Percentiles rank a stretch among this genome's conserved stretches.
These are phyloP conservation scores for Gobionotothen gibberifrons DNA, from an alignment of 2,797 vertebrate genomes.

Conservation along the genomic window DNA sequence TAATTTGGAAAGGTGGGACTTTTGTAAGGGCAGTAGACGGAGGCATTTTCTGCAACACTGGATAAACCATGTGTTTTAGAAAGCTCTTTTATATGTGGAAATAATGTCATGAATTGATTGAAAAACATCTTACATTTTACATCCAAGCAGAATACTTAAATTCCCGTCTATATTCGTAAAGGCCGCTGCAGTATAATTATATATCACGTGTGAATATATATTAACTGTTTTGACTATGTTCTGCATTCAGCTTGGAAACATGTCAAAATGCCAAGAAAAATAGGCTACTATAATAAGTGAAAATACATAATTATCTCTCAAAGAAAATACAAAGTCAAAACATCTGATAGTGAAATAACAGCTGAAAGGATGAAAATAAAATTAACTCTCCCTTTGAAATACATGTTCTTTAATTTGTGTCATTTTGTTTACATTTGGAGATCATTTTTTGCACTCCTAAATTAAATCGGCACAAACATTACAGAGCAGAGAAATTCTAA, in stretches of 20 bases:
- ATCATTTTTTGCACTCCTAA: not conserved
- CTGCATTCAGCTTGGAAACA: not conserved
- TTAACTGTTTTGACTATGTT: not conserved
- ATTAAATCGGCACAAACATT: not conserved
- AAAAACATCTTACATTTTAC: not conserved
- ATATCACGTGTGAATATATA: not conserved
- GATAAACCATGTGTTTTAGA: not conserved
- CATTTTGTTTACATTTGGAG: not conserved
- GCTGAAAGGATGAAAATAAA: not conserved
- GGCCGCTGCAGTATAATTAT: not conserved
- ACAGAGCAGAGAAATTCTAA: not conserved
- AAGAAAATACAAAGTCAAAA: too few species aligned
- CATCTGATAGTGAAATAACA: not conserved
- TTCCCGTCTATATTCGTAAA: not conserved
- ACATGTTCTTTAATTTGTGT: not conserved
- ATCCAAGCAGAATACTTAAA: not conserved
- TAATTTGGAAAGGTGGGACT: not conserved
- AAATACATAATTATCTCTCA: too few species aligned
- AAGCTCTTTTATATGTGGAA: not conserved
- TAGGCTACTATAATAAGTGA: too few species aligned
- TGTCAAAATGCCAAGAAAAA: too few species aligned
- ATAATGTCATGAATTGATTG: not conserved
- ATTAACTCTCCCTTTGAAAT: not conserved
- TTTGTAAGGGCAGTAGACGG: not conserved
- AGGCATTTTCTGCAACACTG: slow-evolving; percentile 1